A percentile compares a stretch with the other conserved stretches of the same genome.
Conservation (phyloP, 2,113 vertebrate genomes). For the Leucopsar rothschildi region DNA sequence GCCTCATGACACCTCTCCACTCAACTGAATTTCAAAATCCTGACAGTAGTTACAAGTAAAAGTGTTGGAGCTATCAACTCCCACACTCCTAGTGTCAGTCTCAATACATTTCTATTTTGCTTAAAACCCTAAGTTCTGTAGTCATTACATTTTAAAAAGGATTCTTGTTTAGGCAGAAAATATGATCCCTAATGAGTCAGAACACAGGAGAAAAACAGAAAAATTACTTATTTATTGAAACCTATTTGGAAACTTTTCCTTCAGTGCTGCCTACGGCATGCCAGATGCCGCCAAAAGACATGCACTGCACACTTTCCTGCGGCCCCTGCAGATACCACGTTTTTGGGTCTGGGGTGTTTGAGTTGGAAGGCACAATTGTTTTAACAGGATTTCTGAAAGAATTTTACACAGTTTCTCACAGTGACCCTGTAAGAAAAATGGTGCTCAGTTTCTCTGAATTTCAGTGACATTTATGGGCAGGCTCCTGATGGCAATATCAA, state of each 20-base stretch:
- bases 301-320: neutral
- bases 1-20: conserved; percentile 50
- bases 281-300: neutral
- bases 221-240: neutral
- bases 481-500: neutral
- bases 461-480: neutral
- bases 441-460: neutral
- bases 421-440: neutral
- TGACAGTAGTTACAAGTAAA: neutral
- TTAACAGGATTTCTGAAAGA: neutral
- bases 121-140: neutral
- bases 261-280: neutral
- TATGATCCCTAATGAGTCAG: neutral
- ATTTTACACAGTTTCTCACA: neutral
- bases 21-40: conserved; percentile 38
- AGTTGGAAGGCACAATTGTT: neutral
- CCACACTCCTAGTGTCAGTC: neutral
- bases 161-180: neutral
- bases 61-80: conserved; percentile 20
- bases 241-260: neutral
- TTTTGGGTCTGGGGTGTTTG: neutral
- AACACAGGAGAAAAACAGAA: neutral
- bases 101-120: conserved; percentile 2
- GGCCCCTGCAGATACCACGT: neutral
- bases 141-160: neutral